A percentile compares a stretch with the other conserved stretches of the same genome.
These are phyloP conservation scores for Tenthredo distinguenda DNA, from an alignment of 2,888 invertebrate species.

Conservation along the genomic window DNA sequence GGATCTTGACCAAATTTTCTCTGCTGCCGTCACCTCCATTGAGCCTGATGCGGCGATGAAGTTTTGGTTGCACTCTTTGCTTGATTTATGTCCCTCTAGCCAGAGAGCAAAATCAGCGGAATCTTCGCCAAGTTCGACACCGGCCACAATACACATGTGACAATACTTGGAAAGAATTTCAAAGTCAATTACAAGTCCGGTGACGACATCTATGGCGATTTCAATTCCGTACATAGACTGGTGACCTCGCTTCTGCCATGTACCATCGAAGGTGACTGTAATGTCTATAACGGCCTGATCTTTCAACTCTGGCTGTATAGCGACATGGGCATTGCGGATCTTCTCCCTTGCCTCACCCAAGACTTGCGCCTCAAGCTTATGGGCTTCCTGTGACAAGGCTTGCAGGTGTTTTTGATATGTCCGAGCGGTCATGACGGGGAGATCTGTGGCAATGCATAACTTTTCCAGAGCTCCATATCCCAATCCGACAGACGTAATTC, in stretches of 20 bases:
- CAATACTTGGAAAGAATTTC: conserved; percentile 54
- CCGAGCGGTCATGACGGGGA: conserved; percentile 30
- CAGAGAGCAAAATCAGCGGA: conserved; percentile 44
- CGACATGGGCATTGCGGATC: conserved; percentile 37
- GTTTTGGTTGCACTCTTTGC: conserved; percentile 50
- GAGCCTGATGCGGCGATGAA: conserved; percentile 43
- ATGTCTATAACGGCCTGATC: conserved; percentile 44
- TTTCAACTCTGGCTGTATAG: conserved; percentile 10
- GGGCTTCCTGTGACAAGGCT: neutral
- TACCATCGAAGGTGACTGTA: conserved; percentile 52
- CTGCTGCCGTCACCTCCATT: conserved; percentile 50
- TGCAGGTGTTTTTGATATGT: conserved; percentile 10
- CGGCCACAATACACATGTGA: neutral
- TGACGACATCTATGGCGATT: conserved; percentile 51
- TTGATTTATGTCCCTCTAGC: conserved; percentile 29
- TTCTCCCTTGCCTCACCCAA: conserved; percentile 25
- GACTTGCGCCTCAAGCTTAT: conserved; percentile 19
- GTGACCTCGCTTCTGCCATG: conserved; percentile 51
- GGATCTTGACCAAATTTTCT: conserved; percentile 42
- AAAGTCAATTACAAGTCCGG: conserved; percentile 54
- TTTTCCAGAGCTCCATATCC: conserved; percentile 32
- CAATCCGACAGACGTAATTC: conserved; percentile 15
- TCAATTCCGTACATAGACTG: conserved; percentile 49
- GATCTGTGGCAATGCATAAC: conserved; percentile 32
- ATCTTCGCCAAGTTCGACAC: conserved; percentile 32